phyloP scores from a whole-genome alignment of 2,113 vertebrate species.

The Bubo blakistoni region DNA sequence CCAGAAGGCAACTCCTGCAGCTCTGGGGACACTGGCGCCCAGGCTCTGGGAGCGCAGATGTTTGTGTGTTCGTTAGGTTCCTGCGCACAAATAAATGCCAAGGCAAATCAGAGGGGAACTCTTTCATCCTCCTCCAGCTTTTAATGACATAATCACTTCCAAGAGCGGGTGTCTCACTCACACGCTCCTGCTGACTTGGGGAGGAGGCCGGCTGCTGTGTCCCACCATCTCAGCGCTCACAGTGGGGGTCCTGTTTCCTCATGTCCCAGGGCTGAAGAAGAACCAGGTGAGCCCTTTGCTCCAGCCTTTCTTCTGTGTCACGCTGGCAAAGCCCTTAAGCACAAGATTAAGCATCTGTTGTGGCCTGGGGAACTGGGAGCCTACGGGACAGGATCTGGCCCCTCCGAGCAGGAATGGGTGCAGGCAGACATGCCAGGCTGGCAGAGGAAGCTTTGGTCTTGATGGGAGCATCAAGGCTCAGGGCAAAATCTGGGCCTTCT shows the following conservation, averaged over 20 bases:
- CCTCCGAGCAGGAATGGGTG: neutral
- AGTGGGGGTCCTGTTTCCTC: neutral
- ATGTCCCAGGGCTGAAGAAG: neutral
- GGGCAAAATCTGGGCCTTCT: neutral
- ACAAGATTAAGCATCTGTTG: neutral
- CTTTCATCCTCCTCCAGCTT: conserved; percentile 31
- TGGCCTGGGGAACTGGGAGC: rapidly evolving
- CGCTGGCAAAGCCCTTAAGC: neutral
- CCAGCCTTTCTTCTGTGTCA: neutral
- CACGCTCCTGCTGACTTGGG: neutral
- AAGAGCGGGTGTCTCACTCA: neutral
- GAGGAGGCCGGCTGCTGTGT: rapidly evolving
- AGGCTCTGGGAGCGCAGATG: neutral
- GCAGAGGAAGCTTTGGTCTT: neutral
- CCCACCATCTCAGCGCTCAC: neutral
- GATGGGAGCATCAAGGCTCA: neutral
- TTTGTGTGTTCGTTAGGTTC: neutral
- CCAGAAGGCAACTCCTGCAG: neutral
- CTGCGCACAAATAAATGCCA: neutral
- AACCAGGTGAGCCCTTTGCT: neutral
- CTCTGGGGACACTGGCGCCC: neutral
- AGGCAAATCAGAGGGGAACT: neutral
- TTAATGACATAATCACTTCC: conserved; percentile 13
- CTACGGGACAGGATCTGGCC: neutral
- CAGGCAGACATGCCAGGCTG: rapidly evolving